Evolutionary conservation across 2,888 invertebrate species (phyloP).

Genomic region (Tetranychus truncatus): DNA sequence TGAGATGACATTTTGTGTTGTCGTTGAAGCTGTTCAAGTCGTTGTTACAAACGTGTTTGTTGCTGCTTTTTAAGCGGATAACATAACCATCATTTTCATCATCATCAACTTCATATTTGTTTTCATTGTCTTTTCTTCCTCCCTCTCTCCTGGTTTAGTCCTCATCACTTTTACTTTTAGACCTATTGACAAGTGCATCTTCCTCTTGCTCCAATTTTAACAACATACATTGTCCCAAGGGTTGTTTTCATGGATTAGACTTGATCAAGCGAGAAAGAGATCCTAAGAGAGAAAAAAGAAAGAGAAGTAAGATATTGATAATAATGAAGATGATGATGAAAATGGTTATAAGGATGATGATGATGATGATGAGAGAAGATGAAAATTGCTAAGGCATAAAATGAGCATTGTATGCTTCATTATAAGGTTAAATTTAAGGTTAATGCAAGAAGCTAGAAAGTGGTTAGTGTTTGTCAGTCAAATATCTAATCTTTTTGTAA

Average conservation of each 20-base stretch:
- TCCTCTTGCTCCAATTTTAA: neutral
- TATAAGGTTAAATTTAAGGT: neutral
- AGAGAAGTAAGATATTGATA: neutral
- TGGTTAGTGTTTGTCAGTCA: neutral
- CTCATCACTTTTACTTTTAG: neutral
- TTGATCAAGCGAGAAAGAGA: slow-evolving; percentile 1
- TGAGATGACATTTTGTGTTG: neutral
- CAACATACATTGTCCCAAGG: slow-evolving; percentile 1
- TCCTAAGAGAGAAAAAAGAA: neutral
- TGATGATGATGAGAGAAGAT: neutral
- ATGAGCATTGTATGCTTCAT: neutral
- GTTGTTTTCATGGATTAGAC: neutral
- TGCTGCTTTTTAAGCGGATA: neutral
- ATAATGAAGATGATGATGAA: neutral
- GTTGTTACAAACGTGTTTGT: neutral
- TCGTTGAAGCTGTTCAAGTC: neutral
- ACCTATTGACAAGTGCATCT: neutral
- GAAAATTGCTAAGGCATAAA: neutral
- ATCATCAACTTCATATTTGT: neutral
- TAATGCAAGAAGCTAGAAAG: neutral
- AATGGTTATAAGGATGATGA: neutral
- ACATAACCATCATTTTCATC: neutral
- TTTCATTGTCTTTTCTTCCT: slow-evolving; percentile 2
- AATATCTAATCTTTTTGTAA: neutral
- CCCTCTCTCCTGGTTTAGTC: slow-evolving; percentile 1